Conservation (phyloP, 35 echinoderm and acorn worm species). For the Lytechinus variegatus region DNA sequence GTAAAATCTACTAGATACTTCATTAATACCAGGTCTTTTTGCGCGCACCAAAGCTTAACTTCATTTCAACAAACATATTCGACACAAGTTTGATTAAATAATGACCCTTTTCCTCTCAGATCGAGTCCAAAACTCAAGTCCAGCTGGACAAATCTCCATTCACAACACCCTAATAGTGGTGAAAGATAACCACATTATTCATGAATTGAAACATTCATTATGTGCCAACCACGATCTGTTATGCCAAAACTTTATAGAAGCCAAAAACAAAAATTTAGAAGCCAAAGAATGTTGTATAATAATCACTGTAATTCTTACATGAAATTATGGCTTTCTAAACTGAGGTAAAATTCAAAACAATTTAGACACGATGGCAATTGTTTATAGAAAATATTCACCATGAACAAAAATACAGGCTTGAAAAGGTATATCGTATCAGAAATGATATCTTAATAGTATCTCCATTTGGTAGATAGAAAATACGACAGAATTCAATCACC, state of each 20-base stretch:
- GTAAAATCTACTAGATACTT: neutral
- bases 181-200: neutral
- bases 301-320: neutral
- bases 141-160: neutral
- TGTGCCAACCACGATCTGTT: neutral
- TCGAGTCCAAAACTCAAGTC: neutral
- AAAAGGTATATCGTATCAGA: neutral
- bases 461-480: no score
- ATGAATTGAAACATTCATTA: neutral
- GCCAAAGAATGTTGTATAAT: neutral
- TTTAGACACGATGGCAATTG: neutral
- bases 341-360: no score
- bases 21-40: neutral
- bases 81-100: neutral
- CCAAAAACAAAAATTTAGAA: neutral
- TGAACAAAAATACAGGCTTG: neutral
- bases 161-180: neutral
- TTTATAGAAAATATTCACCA: neutral
- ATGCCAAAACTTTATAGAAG: neutral
- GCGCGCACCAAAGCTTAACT: neutral
- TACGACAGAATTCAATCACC: no score
- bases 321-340: neutral
- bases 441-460: no score
- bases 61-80: neutral
- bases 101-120: neutral